Evolutionary conservation across 2,888 invertebrate species (phyloP), one percentile per base, ranked within the genome.

Genomic region (Agrilus cyanescens): DNA sequence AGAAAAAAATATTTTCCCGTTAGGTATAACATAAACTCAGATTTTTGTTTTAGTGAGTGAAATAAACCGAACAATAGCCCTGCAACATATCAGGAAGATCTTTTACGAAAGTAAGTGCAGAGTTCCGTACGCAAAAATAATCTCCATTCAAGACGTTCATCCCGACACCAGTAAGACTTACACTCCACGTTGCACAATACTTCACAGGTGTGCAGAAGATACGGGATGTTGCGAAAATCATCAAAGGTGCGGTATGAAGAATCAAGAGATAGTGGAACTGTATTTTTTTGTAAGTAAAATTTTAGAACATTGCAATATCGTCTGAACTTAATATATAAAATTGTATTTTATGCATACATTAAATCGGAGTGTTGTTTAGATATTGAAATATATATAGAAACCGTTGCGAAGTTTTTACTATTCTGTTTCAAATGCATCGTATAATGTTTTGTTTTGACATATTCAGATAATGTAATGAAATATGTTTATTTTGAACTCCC

Each of bases 131-230:
- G 79, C 83, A 10, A 76, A 82, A 51, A 79, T 90, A 59, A 74
- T 89, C 40, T 75, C 79, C 37, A 82, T 90, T 15, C 74, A 79
- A 40, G 80, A 82, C 40, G 71, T 79, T 36, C 81, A 83, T 47
- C 81, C 82, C 0, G 76, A 80, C 46, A 73, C 80, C 3, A 75
- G 79, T 47, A 85, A 82, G 52, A 73, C 76, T 14, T 91, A 88
- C 68, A 72, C 81, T 56, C 93, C 94, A 1, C 82, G 84, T 38
- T 91, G 90, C 61, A 89, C 89, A 12, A 76, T 85, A 40, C 69
- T 94, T 40, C 85, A 91, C 62, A 78, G 87, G 48, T 94, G 94
- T 64, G 80, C 83, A 10, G 85, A 87, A 53, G 87, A 88, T 66
- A 80, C 86, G 14, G 91, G 91, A 41, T 94, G 93, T 68, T 94